Percentiles rank a stretch among this genome's conserved stretches.
Conservation (phyloP, 2,888 invertebrate genomes). For the Coleophora flavipennella region DNA sequence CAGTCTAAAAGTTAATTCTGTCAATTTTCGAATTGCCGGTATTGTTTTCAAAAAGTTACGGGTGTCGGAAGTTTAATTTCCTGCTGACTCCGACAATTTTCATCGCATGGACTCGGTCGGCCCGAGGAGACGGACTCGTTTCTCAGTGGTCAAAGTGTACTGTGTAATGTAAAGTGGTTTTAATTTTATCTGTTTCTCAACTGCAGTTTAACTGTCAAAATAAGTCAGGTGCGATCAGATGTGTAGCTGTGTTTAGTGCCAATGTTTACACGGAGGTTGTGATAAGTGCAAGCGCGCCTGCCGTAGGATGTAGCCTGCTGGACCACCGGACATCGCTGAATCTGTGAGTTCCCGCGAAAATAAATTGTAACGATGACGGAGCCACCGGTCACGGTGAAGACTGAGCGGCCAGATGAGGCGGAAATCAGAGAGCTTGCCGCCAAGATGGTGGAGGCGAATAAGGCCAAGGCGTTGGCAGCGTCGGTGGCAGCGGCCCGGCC, state of each 20-base stretch:
- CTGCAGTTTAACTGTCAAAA: constrained; percentile 44
- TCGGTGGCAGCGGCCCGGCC: constrained; percentile 66
- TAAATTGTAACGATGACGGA: constrained; percentile 41
- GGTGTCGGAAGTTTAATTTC: constrained; percentile 40
- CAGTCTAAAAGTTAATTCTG: constrained; percentile 15
- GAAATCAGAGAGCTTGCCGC: constrained; percentile 90
- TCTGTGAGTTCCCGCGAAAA: constrained; percentile 9
- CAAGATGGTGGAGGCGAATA: constrained; percentile 88
- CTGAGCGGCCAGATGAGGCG: constrained; percentile 86
- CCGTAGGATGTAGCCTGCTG: constrained; percentile 50
- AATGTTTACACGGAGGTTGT: constrained; percentile 55
- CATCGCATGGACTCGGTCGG: constrained; percentile 31
- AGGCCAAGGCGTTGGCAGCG: constrained; percentile 72
- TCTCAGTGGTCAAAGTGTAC: constrained; percentile 22
- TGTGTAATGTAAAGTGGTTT: constrained; percentile 20
- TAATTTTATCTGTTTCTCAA: constrained; percentile 16
- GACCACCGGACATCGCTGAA: not conserved
- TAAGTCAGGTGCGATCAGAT: constrained; percentile 35
- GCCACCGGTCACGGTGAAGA: constrained; percentile 73
- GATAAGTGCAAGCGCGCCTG: constrained; percentile 28
- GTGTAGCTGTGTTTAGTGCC: constrained; percentile 32
- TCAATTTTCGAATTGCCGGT: constrained; percentile 26
- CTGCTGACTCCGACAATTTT: constrained; percentile 27
- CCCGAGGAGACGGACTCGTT: constrained; percentile 1
- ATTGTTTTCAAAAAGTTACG: constrained; percentile 35